These are phyloP conservation scores for Butastur rufipennis DNA, from an alignment of 2,113 vertebrate species.

Conservation along the genomic window DNA sequence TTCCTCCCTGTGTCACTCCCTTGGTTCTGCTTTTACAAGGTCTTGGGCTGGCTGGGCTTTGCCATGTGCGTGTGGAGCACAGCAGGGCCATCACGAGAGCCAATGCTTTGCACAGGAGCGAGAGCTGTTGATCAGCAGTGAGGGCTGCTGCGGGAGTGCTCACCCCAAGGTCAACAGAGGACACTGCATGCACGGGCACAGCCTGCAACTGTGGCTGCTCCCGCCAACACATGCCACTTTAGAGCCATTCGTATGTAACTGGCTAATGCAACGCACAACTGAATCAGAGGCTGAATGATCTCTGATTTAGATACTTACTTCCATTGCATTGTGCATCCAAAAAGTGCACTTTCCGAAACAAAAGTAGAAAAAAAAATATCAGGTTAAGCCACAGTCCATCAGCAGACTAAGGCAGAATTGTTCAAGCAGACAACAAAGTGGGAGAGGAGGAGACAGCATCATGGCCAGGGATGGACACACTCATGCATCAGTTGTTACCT, in stretches of 20 bases:
- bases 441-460: background rate
- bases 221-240: fast-evolving
- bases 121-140: background rate
- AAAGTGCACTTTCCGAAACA: background rate
- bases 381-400: background rate
- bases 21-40: background rate
- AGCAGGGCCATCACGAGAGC: background rate
- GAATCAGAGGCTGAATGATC: background rate
- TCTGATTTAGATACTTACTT: background rate
- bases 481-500: background rate
- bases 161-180: background rate
- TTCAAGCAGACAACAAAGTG: background rate
- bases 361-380: background rate
- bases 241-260: fast-evolving
- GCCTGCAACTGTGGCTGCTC: background rate
- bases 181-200: background rate
- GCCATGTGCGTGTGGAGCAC: background rate
- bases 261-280: background rate
- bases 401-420: background rate
- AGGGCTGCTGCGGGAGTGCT: background rate
- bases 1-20: fast-evolving
- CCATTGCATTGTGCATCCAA: background rate
- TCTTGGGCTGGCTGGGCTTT: background rate
- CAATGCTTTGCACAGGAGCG: background rate
- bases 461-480: background rate